Percentiles rank a stretch among this genome's conserved stretches.
These are phyloP conservation scores for Nipponacmea schrenckii DNA, from an alignment of 2,888 invertebrate genomes.

Conservation along the genomic window DNA sequence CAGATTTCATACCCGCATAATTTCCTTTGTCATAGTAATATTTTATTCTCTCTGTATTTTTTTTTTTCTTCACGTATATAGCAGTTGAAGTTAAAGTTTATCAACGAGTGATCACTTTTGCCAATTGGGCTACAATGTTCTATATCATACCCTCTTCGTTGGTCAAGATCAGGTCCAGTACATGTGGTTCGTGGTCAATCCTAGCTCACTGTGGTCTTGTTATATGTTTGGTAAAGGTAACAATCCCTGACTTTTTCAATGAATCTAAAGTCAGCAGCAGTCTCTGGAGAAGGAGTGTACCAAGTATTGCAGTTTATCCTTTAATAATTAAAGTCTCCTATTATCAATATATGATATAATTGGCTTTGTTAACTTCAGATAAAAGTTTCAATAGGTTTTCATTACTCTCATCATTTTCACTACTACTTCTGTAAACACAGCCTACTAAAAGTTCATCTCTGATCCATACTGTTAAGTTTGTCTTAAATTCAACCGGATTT, in stretches of 20 bases:
- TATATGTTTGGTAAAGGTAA: slow-evolving; percentile 19
- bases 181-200: slow-evolving; percentile 12
- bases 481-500: not conserved
- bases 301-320: not conserved
- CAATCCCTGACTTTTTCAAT: slow-evolving; percentile 14
- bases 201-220: slow-evolving; percentile 15
- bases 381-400: not conserved
- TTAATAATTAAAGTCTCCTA: not conserved
- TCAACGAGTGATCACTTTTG: slow-evolving; percentile 9
- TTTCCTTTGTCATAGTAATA: not conserved
- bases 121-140: slow-evolving; percentile 1
- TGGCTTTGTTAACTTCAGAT: not conserved
- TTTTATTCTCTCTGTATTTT: slow-evolving; percentile 3
- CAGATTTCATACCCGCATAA: not conserved
- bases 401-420: not conserved
- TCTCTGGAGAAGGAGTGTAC: not conserved
- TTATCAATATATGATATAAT: not conserved
- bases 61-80: not conserved
- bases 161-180: slow-evolving; percentile 21
- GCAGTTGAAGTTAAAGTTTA: not conserved
- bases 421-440: slow-evolving; percentile 12
- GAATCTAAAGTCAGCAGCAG: not conserved
- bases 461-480: not conserved
- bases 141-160: slow-evolving; percentile 24
- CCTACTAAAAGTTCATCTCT: slow-evolving; percentile 6